phyloP scores from a whole-genome alignment of 2,888 invertebrate genomes.

The Campoletis raptor region DNA sequence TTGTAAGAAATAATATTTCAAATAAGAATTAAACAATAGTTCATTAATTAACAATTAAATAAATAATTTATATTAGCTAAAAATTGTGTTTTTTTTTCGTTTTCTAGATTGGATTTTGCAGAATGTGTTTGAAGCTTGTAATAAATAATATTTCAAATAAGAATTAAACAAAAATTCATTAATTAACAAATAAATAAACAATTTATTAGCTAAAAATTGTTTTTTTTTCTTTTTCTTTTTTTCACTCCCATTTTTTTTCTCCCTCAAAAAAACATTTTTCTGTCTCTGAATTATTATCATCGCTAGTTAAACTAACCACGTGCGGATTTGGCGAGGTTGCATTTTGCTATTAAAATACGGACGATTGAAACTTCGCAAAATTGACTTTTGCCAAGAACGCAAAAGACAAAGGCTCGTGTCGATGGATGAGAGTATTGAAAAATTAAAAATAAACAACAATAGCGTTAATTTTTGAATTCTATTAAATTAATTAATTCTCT shows the following conservation, averaged over 20 bases:
- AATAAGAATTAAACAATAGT: too few species aligned
- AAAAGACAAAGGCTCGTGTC: conserved; percentile 47
- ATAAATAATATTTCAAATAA: not conserved
- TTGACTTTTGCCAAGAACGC: conserved; percentile 59
- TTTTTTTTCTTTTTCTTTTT: not conserved
- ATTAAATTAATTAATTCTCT: not conserved
- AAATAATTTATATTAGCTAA: too few species aligned
- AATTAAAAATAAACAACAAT: conserved; percentile 1
- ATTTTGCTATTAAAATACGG: conserved; percentile 30
- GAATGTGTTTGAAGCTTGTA: not conserved
- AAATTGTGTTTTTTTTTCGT: too few species aligned
- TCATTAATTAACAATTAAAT: too few species aligned
- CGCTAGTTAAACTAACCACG: not conserved
- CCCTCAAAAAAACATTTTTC: not conserved
- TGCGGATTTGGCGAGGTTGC: conserved; percentile 7
- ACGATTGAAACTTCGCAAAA: conserved; percentile 33
- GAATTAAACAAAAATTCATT: not conserved
- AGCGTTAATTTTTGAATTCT: not conserved
- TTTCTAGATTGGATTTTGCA: not conserved
- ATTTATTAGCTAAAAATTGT: not conserved
- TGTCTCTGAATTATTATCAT: not conserved
- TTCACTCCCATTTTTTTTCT: not conserved
- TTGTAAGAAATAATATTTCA: too few species aligned
- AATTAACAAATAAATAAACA: not conserved
- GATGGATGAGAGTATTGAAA: not conserved